A percentile compares a stretch with the other conserved stretches of the same genome.
These are phyloP conservation scores for Halcyon chelicuti DNA, from an alignment of 2,797 vertebrate genomes.

Conservation along the genomic window DNA sequence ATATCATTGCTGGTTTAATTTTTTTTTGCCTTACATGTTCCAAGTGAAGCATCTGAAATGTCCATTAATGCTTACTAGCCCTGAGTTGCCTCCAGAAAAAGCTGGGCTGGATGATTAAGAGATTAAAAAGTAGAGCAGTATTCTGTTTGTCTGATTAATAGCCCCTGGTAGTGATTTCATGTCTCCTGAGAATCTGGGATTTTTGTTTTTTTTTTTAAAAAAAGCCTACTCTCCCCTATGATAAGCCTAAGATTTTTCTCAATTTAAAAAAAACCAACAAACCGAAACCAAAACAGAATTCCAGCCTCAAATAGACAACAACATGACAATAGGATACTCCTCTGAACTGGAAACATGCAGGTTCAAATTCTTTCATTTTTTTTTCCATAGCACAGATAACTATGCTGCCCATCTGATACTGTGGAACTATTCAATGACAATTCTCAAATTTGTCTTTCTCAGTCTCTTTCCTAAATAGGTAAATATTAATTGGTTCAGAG, in stretches of 20 bases:
- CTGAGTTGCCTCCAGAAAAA: not conserved
- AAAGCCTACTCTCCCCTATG: not conserved
- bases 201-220: not conserved
- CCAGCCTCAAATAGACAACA: not conserved
- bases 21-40: not conserved
- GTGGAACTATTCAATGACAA: not conserved
- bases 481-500: not conserved
- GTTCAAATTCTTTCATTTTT: not conserved
- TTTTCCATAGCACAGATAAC: not conserved
- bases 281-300: not conserved
- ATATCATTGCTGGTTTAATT: not conserved
- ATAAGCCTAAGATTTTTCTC: not conserved
- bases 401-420: not conserved
- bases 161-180: not conserved
- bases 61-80: not conserved
- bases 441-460: not conserved
- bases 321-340: not conserved
- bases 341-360: not conserved
- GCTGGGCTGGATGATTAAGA: not conserved
- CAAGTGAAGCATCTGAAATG: constrained; percentile 30
- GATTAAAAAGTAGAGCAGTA: not conserved
- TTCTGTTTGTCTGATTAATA: not conserved
- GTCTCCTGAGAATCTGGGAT: not conserved
- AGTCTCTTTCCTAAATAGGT: not conserved
- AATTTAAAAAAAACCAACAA: too few species aligned